Percentiles rank a stretch among this genome's conserved stretches.
Conservation (phyloP, 1,140 invertebrate genomes). For the Aphis craccivora region DNA sequence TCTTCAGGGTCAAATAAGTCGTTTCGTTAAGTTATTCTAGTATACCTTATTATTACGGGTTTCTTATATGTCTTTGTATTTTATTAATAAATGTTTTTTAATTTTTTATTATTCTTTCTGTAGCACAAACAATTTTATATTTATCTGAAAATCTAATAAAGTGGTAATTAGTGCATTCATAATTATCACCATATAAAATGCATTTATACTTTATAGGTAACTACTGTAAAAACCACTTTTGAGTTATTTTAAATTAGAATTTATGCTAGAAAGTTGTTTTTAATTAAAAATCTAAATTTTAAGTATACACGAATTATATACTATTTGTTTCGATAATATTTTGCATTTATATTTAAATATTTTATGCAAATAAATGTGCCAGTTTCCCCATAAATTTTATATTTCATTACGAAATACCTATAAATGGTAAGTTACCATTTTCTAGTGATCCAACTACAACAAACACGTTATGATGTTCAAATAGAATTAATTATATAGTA, state of each 20-base stretch:
- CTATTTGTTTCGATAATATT: not conserved
- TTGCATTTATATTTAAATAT: too few relatives aligned
- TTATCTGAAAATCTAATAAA: not conserved
- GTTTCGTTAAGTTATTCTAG: not conserved
- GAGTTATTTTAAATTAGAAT: not conserved
- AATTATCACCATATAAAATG: not conserved
- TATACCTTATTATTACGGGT: not conserved
- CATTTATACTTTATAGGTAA: not conserved
- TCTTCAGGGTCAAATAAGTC: not conserved
- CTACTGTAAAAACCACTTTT: not conserved
- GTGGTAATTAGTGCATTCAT: not conserved
- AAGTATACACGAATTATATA: not conserved
- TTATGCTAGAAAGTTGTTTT: not conserved
- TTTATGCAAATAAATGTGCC: too few relatives aligned
- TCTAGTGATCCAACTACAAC: not conserved
- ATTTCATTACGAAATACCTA: not conserved
- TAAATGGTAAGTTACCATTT: not conserved
- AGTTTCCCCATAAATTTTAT: not conserved
- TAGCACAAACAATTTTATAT: not conserved
- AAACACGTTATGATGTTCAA: not conserved
- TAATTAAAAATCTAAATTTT: not conserved
- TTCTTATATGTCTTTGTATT: not conserved
- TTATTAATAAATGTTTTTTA: not conserved
- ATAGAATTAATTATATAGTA: not conserved
- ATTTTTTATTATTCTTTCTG: not conserved